Base-by-base conservation (phyloP, 53 echinoderm and acorn worm genomes). In the Patiria pectinifera region DNA sequence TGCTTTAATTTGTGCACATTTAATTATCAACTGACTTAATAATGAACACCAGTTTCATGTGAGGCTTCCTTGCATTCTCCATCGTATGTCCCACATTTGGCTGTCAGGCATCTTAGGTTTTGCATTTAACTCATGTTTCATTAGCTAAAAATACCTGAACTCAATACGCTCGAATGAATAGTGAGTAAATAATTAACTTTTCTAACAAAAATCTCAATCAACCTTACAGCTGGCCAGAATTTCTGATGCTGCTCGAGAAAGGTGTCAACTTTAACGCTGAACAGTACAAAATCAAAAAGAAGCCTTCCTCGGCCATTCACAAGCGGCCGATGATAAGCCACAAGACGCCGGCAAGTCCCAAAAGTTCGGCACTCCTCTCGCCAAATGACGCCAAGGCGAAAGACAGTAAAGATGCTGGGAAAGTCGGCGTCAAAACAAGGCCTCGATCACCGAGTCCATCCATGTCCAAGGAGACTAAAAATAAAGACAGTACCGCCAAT, bases 201-300 rank as follows among this genome's bases (percentile, higher is more conserved):
- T 66, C 35, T 66, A 3, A 18, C 14, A 66, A 66, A 16, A 16
- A 11, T 66, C 19, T 66, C 10, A 0, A 16, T 66, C 3, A 16
- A 66, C 66, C 12, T 66, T 13, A 53, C 80, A 97, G 97, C 93
- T 97, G 97, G 97, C 91, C 95, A 89, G 96, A 95, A 70, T 96
- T 96, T 82, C 82, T 97, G 61, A 82, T 84, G 63, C 69, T 97
- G 15, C 84, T 97, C 69, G 97, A 97, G 83, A 93, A 92, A 92
- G 97, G 96, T 35, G 91, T 78, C 0, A 87, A 86, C 21, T 91
- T 94, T 26, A 69, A 85, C 69, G 69, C 92, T 5, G 84, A 85
- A 79, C 84, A 77, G 60, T 84, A 86, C 23, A 85, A 86, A 81
- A 49, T 62, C 14, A 87, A 80, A 13, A 80, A 85, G 69, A 69